phyloP scores from a whole-genome alignment of 2,113 vertebrate genomes.

The Bucco capensis region DNA sequence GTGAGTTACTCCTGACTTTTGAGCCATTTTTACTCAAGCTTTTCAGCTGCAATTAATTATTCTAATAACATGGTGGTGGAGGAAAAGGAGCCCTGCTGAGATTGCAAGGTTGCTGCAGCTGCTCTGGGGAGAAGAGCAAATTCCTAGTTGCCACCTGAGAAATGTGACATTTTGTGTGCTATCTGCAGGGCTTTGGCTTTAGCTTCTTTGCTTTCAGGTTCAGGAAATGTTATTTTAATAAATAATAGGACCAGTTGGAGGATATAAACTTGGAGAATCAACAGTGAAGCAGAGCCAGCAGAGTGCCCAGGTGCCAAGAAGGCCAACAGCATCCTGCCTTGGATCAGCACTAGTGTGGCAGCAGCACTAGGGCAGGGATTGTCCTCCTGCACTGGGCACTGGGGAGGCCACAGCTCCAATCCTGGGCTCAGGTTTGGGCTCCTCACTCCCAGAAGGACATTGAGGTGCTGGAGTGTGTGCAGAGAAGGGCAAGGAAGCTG shows the following conservation, averaged over 20 bases:
- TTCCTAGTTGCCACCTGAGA: neutral
- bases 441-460: too few relatives aligned
- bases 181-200: neutral
- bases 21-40: neutral
- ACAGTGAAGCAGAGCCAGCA: neutral
- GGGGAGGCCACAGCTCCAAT: too few relatives aligned
- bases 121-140: neutral
- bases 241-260: neutral
- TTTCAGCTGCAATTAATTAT: neutral
- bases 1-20: slow-evolving; percentile 73
- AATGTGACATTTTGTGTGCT: accelerated
- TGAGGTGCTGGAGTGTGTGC: too few relatives aligned
- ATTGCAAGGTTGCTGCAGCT: neutral
- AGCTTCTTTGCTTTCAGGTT: neutral
- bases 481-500: too few relatives aligned
- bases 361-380: too few relatives aligned
- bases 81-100: neutral
- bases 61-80: neutral
- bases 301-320: too few relatives aligned
- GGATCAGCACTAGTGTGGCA: too few relatives aligned
- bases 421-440: too few relatives aligned
- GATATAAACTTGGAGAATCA: neutral
- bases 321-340: too few relatives aligned
- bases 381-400: too few relatives aligned
- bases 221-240: neutral